Evolutionary conservation across 35 echinoderm and acorn worm genomes (phyloP), one percentile per base, ranked within the genome.

Genomic region (Heliocidaris tuberculata): DNA sequence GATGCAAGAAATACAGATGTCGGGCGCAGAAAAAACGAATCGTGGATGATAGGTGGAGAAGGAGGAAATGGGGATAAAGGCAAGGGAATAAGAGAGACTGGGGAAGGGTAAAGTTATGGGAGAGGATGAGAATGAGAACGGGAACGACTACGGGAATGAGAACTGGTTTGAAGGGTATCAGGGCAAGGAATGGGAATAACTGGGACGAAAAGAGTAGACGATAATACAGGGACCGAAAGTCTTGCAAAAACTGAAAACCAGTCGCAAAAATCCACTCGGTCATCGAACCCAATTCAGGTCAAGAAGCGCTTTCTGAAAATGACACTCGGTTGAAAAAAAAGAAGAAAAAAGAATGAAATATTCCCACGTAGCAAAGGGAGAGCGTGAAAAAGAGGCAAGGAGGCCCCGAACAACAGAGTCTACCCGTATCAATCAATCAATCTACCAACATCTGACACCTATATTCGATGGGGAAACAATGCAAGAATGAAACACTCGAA

Each of bases 401-500:
- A 89, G 87, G 87, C 31, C 87, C 35, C 87, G 87, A 89, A 89
- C 87, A 89, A 89, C 87, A 89, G 87, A 48, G 87, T 89, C 47
- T 89, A 89, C 5, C 19, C 87, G 29, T 89, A 89, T 89, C 87
- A 32, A 89, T 89, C 87, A 89, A 32, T 89, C 87, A 89, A 47
- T 89, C 87, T 32, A 48, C 87, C 31, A 89, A 89, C 12, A 89
- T 89, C 24, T 48, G 87, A 89, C 87, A 89, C 87, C 87, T 48
- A 48, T 89, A 89, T 32, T 27, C 31, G 87, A 89, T 47, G 24
- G 47, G 31, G 87, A 35, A 89, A 89, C 87, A 89, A 89, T 89
- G 32, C 87, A 48, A 27, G 87, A 89, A 35, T 17, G 87, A 78
- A 78, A 24, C 65, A 21, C 65, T 0, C 87, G 35, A 31, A 88